Percentiles rank a stretch among this genome's conserved stretches.
Evolutionary conservation across 1,140 invertebrate species (phyloP).

Genomic region (Drosophila nasuta): DNA sequence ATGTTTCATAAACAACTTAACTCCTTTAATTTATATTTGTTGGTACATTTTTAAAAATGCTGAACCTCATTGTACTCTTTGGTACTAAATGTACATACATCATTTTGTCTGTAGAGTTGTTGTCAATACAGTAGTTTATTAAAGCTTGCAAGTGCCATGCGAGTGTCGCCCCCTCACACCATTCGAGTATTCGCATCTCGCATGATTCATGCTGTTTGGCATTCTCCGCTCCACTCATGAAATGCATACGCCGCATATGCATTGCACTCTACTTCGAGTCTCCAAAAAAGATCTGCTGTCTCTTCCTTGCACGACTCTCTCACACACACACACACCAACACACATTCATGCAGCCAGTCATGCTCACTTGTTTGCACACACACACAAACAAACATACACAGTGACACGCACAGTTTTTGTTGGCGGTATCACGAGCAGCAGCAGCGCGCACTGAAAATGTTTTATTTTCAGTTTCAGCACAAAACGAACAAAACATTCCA

Average conservation of each 20-base stretch:
- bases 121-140: too few species aligned
- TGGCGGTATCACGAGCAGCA: slow-evolving; percentile 21
- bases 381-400: slow-evolving; percentile 32
- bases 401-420: slow-evolving; percentile 31
- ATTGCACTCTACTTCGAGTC: slow-evolving; percentile 21
- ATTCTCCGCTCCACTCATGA: slow-evolving; percentile 16
- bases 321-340: slow-evolving; percentile 6
- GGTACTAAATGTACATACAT: too few species aligned
- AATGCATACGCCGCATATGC: slow-evolving; percentile 24
- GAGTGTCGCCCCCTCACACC: slow-evolving; percentile 14
- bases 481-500: slow-evolving; percentile 76
- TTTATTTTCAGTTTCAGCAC: slow-evolving; percentile 54
- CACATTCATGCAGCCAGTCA: slow-evolving; percentile 14
- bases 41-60: too few species aligned
- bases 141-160: slow-evolving; percentile 3
- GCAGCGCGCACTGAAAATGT: slow-evolving; percentile 45
- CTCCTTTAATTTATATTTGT: too few species aligned
- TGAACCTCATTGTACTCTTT: too few species aligned
- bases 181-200: not conserved
- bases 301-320: slow-evolving; percentile 13
- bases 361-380: slow-evolving; percentile 10
- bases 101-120: too few species aligned
- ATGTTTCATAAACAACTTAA: too few species aligned
- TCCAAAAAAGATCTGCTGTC: slow-evolving; percentile 22
- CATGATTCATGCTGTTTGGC: slow-evolving; percentile 43